Base-by-base conservation (phyloP, 2,797 vertebrate species). In the Coendou prehensilis region DNA sequence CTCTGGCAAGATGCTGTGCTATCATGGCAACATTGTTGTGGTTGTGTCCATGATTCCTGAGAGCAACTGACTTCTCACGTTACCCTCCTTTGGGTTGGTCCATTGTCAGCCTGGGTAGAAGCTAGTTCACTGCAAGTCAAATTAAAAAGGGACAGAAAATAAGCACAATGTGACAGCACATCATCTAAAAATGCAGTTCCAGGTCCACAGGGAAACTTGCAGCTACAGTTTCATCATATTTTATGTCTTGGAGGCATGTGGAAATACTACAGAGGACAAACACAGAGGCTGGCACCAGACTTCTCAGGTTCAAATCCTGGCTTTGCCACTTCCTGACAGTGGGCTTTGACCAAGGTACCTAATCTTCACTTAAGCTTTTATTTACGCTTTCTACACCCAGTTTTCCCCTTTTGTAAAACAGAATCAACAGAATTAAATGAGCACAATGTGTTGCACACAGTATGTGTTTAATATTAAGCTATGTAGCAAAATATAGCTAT, bases 361-460 rank as follows among this genome's bases (percentile, higher is more conserved):
- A 61, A 83, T 76, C 73, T 76, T 30, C 45, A 47, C 6, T 50
- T 76, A 76, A 76, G 50, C 45, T 50, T 50, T 76, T 50, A 76
- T 47, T 50, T 28, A 50, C 13, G 52, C n/a, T 92, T 86, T 59
- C 57, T 84, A 5, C 71, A 73, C 1, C 22, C 26, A 59, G 1
- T 93, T 80, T 94, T 89, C 20, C 20, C 73, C 50, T 41, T 63
- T 50, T 91, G 17, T 93, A 63, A 92, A 94, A 81, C 78, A 22
- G 11, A 96, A 76, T 52, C 92, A 67, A 83, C 23, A 78, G 26
- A 78, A 87, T 47, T 52, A 78, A 52, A 33, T 18, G 75, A 96
- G 33, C 30, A 82, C 26, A 45, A 8, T 50, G 47, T 73, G 6
- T 33, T 59, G 9, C 13, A 84, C 9, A 23, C 45, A 33, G 57